These are phyloP conservation scores for Zoanthus gigantus DNA, from an alignment of 92 coral and sea anemone species.

Conservation along the genomic window DNA sequence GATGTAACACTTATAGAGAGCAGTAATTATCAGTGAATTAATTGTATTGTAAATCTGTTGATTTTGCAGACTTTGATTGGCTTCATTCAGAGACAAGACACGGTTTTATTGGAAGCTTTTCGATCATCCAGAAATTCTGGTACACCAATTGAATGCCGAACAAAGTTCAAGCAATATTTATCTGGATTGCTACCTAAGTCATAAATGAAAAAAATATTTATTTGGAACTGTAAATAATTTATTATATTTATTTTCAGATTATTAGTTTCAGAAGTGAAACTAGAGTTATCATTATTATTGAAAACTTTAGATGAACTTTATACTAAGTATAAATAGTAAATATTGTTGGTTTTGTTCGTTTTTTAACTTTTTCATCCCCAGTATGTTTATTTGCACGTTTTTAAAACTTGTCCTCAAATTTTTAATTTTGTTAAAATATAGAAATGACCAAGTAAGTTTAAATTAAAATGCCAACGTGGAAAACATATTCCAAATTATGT, in stretches of 20 bases:
- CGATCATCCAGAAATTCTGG: slow-evolving; percentile 91
- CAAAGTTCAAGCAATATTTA: slow-evolving; percentile 92
- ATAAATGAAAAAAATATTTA: slow-evolving; percentile 28
- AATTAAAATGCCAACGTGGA: not conserved
- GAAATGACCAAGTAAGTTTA: not conserved
- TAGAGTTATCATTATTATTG: not conserved
- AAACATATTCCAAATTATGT: not conserved
- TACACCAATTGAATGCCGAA: slow-evolving; percentile 76
- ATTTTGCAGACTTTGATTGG: slow-evolving; percentile 74
- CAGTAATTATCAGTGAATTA: no score
- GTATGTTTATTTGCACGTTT: not conserved
- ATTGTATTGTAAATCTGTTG: not conserved
- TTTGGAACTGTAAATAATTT: slow-evolving; percentile 17
- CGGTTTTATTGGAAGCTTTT: slow-evolving; percentile 91
- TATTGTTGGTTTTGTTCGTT: not conserved
- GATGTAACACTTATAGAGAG: no score
- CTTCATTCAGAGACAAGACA: slow-evolving; percentile 86
- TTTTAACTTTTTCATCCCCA: not conserved
- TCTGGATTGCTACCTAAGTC: slow-evolving; percentile 77
- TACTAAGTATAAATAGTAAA: slow-evolving; percentile 2
- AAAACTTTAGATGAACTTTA: not conserved
- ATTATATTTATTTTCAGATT: not conserved
- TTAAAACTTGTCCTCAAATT: not conserved
- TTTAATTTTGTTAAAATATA: not conserved
- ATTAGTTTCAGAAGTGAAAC: not conserved